Evolutionary conservation across 1,140 invertebrate species (phyloP).

Genomic region (Cylas formicarius): DNA sequence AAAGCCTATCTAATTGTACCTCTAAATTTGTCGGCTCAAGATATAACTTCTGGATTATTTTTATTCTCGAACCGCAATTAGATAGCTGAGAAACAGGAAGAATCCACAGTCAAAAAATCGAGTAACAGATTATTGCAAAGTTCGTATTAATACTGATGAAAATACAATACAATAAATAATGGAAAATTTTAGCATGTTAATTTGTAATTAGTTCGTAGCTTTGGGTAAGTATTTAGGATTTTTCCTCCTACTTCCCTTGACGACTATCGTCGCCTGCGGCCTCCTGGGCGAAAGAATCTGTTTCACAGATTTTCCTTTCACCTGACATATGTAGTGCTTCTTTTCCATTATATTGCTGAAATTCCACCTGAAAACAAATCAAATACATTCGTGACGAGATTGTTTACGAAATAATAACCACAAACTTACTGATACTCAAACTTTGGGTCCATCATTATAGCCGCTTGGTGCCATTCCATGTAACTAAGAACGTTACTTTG

Average conservation of each 20-base stretch:
- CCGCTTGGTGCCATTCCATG: constrained; percentile 23
- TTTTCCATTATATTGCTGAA: constrained; percentile 15
- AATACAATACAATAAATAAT: too few species aligned
- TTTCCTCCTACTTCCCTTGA: constrained; percentile 1
- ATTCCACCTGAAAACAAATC: constrained; percentile 24
- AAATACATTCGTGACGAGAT: neutral
- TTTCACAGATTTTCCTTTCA: constrained; percentile 15
- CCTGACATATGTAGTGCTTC: constrained; percentile 26
- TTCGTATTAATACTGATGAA: too few species aligned
- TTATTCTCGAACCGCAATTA: too few species aligned
- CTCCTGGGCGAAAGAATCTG: constrained; percentile 12
- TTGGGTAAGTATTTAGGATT: too few species aligned
- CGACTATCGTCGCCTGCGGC: constrained; percentile 5
- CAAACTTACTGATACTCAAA: constrained; percentile 19
- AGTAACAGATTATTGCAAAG: too few species aligned
- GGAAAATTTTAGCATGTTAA: constrained; percentile 9
- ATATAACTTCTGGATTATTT: too few species aligned
- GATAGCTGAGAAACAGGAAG: too few species aligned
- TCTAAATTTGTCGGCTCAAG: too few species aligned
- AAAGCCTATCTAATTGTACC: too few species aligned
- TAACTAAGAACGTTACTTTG: constrained; percentile 12
- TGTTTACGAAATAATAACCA: neutral
- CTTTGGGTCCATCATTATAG: constrained; percentile 23
- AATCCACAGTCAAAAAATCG: too few species aligned
- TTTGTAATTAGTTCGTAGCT: too few species aligned